A percentile compares a stretch with the other conserved stretches of the same genome.
phyloP scores from a whole-genome alignment of 2,113 vertebrate species.

The Scomber scombrus region DNA sequence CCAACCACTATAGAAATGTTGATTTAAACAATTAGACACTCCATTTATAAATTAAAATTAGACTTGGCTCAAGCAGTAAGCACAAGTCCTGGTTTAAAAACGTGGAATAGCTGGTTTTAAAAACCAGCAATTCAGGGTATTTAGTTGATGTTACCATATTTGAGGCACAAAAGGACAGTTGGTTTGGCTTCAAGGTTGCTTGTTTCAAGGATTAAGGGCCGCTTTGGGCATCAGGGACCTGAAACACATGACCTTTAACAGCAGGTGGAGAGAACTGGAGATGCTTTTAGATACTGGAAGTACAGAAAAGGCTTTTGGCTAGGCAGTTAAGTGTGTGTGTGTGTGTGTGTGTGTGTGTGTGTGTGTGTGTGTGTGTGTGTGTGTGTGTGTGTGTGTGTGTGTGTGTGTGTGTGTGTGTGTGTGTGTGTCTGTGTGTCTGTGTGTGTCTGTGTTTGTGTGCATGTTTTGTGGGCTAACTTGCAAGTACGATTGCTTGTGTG shows the following conservation, averaged over 20 bases:
- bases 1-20: background rate
- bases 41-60: background rate
- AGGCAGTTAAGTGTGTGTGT: background rate
- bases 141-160: constrained; percentile 1
- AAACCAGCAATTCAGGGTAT: background rate
- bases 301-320: constrained; percentile 3
- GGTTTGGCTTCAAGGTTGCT: constrained; percentile 21
- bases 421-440: no score
- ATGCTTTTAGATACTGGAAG: constrained; percentile 47
- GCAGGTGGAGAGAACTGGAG: constrained; percentile 18
- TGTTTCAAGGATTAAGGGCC: constrained; percentile 36
- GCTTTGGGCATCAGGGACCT: constrained; percentile 50
- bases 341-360: background rate
- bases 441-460: background rate
- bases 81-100: background rate
- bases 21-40: background rate
- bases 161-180: constrained; percentile 16
- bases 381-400: background rate
- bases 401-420: background rate
- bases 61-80: background rate
- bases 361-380: no score
- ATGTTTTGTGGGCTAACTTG: background rate
- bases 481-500: background rate
- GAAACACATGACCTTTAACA: constrained; percentile 31
- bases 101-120: background rate